A percentile compares a stretch with the other conserved stretches of the same genome.
Conservation (phyloP, 2,888 invertebrate genomes). For the Latrodectus elegans region DNA sequence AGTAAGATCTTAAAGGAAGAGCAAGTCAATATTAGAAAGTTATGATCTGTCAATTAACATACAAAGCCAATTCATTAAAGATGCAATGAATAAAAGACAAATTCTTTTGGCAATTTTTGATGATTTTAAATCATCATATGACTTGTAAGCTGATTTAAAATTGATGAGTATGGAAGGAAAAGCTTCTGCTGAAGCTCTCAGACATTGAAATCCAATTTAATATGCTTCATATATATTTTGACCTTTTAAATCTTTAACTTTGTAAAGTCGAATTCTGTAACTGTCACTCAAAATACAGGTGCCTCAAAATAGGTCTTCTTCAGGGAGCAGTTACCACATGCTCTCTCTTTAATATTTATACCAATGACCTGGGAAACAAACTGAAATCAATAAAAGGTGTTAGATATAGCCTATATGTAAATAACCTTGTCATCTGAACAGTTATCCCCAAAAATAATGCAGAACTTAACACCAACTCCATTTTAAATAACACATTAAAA, state of each 20-base stretch:
- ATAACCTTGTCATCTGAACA: constrained; percentile 16
- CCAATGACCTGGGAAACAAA: constrained; percentile 1
- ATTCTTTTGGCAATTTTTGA: not conserved
- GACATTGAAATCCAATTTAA: not conserved
- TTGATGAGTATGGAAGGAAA: not conserved
- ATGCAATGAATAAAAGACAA: not conserved
- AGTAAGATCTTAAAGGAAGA: too few relatives aligned
- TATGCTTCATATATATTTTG: not conserved
- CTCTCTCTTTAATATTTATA: constrained; percentile 12
- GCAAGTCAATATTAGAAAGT: not conserved
- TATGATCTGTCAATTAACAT: not conserved
- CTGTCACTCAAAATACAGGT: not conserved
- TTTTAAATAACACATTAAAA: not conserved
- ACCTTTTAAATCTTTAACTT: not conserved
- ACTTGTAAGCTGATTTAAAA: not conserved
- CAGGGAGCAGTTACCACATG: constrained; percentile 15
- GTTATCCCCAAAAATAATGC: not conserved
- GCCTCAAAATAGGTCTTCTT: not conserved
- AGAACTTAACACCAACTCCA: not conserved
- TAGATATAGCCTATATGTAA: not conserved
- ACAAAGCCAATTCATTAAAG: not conserved
- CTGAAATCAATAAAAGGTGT: constrained; percentile 6
- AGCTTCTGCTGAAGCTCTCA: not conserved
- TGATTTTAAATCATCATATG: not conserved
- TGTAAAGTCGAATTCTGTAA: not conserved